Percentiles rank a stretch among this genome's conserved stretches.
phyloP scores from a whole-genome alignment of 2,113 vertebrate genomes.

The Tautogolabrus adspersus region DNA sequence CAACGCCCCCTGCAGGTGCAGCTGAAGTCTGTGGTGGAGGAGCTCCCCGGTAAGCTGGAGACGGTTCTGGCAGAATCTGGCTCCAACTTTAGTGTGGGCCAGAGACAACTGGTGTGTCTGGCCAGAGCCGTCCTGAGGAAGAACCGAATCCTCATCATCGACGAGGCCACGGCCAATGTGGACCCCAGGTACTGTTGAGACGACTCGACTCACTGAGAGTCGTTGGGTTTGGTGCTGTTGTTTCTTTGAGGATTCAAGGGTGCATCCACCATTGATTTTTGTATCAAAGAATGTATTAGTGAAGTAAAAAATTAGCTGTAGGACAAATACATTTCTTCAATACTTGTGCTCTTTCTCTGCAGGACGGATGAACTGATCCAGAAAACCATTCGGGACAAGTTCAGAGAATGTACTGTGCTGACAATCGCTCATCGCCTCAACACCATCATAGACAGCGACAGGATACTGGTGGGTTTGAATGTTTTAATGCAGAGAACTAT shows the following conservation, averaged over 20 bases:
- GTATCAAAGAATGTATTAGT: too few relatives aligned
- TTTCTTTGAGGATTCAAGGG: too few relatives aligned
- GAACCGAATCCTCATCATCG: slow-evolving; percentile 94
- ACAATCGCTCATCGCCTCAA: slow-evolving; percentile 11
- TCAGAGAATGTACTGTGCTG: slow-evolving; percentile 14
- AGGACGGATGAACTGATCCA: slow-evolving; percentile 97
- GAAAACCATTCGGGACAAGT: slow-evolving; percentile 92
- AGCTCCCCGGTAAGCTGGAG: slow-evolving; percentile 91
- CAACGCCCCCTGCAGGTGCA: slow-evolving; percentile 87
- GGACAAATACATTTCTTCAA: too few relatives aligned
- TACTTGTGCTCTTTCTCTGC: slow-evolving; percentile 38
- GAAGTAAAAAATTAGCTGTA: too few relatives aligned
- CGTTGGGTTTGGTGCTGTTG: too few relatives aligned
- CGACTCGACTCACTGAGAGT: too few relatives aligned
- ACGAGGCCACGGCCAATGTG: slow-evolving; percentile 98
- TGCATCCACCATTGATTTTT: too few relatives aligned
- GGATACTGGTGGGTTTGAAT: slow-evolving; percentile 63
- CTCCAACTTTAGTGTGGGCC: slow-evolving; percentile 97
- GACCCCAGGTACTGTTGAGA: slow-evolving; percentile 83
- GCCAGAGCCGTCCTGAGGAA: slow-evolving; percentile 94
- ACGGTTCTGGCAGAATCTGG: slow-evolving; percentile 94
- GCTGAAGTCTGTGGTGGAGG: slow-evolving; percentile 82
- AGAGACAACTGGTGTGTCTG: slow-evolving; percentile 95
- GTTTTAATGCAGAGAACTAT: too few relatives aligned
- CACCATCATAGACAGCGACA: slow-evolving; percentile 21